These are phyloP conservation scores for Drosophila leontia DNA, from an alignment of 1,140 invertebrate species.

Conservation along the genomic window DNA sequence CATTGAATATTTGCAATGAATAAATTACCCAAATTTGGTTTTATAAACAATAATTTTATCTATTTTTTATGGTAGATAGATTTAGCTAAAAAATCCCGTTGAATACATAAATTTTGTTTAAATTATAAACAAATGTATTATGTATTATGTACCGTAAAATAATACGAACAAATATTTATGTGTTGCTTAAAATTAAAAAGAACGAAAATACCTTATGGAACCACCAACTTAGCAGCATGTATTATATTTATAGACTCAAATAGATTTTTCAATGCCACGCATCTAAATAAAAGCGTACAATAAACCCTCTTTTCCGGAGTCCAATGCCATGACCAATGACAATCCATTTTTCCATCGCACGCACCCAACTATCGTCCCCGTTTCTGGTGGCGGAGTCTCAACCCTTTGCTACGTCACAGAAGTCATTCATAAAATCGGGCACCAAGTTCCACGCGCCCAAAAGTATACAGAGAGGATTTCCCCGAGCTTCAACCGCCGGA, in stretches of 20 bases:
- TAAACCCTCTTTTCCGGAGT: not conserved
- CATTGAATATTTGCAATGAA: not conserved
- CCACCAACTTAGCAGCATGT: not conserved
- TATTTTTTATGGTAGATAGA: too few species aligned
- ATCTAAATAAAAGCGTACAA: not conserved
- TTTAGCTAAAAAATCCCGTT: too few species aligned
- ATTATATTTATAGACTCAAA: not conserved
- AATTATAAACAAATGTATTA: too few species aligned
- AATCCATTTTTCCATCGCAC: slow-evolving; percentile 68
- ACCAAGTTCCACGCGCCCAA: slow-evolving; percentile 30
- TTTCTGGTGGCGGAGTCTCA: slow-evolving; percentile 13
- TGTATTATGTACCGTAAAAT: too few species aligned
- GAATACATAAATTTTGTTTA: too few species aligned
- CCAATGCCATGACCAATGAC: slow-evolving; percentile 77
- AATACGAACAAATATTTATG: too few species aligned
- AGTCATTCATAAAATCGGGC: slow-evolving; percentile 75
- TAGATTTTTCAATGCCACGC: not conserved
- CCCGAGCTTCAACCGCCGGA: slow-evolving; percentile 25
- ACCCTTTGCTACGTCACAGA: slow-evolving; percentile 43
- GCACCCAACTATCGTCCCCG: slow-evolving; percentile 35
- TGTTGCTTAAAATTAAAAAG: too few species aligned
- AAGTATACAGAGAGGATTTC: slow-evolving; percentile 71
- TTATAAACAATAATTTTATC: not conserved
- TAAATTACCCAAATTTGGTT: not conserved
- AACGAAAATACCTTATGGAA: not conserved